Evolutionary conservation across 1,140 invertebrate species (phyloP).

Genomic region (Leptonema lineaticorne): DNA sequence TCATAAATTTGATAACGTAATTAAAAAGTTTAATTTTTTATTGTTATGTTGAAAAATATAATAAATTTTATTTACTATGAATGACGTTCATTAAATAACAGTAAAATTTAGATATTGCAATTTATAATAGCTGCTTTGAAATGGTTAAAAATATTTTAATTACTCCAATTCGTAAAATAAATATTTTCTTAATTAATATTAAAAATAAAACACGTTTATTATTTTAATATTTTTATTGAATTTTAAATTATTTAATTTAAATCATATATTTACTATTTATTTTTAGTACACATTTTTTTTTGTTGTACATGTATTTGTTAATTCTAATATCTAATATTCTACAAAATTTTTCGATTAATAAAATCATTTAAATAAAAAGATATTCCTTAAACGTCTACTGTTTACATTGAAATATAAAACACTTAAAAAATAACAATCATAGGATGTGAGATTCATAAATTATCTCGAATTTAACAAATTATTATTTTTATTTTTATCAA

Average conservation of each 20-base stretch:
- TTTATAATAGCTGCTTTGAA: no score
- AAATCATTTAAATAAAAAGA: slow-evolving; percentile 4
- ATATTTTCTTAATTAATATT: no score
- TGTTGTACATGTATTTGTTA: not conserved
- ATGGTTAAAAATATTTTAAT: no score
- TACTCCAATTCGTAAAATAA: no score
- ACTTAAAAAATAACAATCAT: not conserved
- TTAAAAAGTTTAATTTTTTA: no score
- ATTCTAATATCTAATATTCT: not conserved
- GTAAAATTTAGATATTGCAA: no score
- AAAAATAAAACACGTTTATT: no score
- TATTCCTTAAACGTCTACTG: not conserved
- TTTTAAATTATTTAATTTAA: slow-evolving; percentile 2
- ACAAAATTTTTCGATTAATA: not conserved
- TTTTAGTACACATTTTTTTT: slow-evolving; percentile 3
- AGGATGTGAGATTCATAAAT: slow-evolving; percentile 12
- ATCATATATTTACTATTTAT: not conserved
- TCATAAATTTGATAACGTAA: no score
- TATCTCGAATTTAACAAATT: slow-evolving; percentile 3
- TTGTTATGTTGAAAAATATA: no score
- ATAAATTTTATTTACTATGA: no score
- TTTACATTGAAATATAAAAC: not conserved
- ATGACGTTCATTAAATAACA: no score
- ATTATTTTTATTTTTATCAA: no score
- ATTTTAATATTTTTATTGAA: slow-evolving; percentile 1